Percentiles rank a stretch among this genome's conserved stretches.
Evolutionary conservation across 2,113 vertebrate species (phyloP).

Genomic region (Apodemus sylvaticus): DNA sequence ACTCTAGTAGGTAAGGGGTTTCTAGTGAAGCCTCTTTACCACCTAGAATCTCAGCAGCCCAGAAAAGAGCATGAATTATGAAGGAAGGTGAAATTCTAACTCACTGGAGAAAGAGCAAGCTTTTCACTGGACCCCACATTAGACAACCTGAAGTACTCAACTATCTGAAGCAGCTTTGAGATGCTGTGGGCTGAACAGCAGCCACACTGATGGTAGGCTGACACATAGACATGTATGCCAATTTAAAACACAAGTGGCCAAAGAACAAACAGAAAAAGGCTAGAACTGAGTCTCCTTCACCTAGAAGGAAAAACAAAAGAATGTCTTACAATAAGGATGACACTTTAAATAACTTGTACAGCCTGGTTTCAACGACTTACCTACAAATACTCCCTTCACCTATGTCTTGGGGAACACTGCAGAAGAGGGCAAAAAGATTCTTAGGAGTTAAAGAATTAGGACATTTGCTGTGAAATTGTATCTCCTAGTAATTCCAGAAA

Average conservation of each 20-base stretch:
- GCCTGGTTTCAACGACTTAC: background rate
- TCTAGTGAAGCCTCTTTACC: background rate
- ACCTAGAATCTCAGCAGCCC: background rate
- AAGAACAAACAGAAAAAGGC: background rate
- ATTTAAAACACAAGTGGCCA: background rate
- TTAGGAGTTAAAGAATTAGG: background rate
- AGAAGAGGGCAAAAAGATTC: background rate
- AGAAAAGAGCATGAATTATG: background rate
- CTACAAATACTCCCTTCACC: background rate
- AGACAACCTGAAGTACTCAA: background rate
- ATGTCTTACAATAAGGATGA: background rate
- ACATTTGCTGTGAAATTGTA: background rate
- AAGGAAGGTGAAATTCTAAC: background rate
- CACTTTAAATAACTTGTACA: background rate
- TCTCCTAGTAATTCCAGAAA: background rate
- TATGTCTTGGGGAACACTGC: background rate
- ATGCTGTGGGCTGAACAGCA: background rate
- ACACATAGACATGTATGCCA: background rate
- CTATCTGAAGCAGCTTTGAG: background rate
- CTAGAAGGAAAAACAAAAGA: background rate
- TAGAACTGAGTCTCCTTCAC: background rate
- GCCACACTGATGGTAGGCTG: background rate
- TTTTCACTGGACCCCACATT: background rate
- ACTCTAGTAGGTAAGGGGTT: background rate
- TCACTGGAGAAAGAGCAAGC: background rate